Percentiles rank a stretch among this genome's conserved stretches.
Evolutionary conservation across 2,113 vertebrate species (phyloP).

Genomic region (Chlorodrepanis virens): DNA sequence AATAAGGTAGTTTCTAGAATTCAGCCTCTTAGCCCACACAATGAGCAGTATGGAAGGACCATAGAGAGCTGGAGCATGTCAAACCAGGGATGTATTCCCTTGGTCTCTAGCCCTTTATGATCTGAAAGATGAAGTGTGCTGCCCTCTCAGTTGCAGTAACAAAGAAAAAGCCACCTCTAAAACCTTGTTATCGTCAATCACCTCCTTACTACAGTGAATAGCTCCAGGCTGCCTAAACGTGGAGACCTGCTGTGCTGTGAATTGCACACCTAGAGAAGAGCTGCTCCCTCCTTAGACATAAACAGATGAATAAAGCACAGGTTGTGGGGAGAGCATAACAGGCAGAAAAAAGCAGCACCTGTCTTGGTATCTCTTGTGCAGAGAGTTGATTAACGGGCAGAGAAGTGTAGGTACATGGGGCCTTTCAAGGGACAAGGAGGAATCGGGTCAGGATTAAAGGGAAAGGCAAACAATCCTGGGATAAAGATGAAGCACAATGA

Average conservation of each 20-base stretch:
- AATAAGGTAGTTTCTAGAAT: not conserved
- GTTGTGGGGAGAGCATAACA: not conserved
- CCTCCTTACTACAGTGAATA: not conserved
- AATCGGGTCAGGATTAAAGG: not conserved
- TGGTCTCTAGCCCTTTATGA: not conserved
- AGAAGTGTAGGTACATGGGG: not conserved
- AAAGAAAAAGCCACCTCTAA: not conserved
- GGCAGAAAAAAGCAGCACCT: not conserved
- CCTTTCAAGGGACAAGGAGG: not conserved
- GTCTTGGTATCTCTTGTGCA: not conserved
- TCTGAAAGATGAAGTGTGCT: not conserved
- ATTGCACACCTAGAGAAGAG: not conserved
- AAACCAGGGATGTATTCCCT: not conserved
- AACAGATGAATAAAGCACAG: not conserved
- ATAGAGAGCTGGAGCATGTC: not conserved
- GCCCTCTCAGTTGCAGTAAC: not conserved
- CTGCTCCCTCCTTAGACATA: not conserved
- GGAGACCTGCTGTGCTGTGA: not conserved
- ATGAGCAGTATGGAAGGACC: not conserved
- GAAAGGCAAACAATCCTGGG: not conserved
- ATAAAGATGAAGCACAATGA: not conserved
- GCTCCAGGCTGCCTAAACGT: not conserved
- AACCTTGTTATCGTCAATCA: not conserved
- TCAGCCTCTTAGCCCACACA: not conserved
- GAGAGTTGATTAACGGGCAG: not conserved